Percentiles rank a stretch among this genome's conserved stretches.
phyloP scores from a whole-genome alignment of 2,888 invertebrate genomes.

The Platycnemis pennipes region DNA sequence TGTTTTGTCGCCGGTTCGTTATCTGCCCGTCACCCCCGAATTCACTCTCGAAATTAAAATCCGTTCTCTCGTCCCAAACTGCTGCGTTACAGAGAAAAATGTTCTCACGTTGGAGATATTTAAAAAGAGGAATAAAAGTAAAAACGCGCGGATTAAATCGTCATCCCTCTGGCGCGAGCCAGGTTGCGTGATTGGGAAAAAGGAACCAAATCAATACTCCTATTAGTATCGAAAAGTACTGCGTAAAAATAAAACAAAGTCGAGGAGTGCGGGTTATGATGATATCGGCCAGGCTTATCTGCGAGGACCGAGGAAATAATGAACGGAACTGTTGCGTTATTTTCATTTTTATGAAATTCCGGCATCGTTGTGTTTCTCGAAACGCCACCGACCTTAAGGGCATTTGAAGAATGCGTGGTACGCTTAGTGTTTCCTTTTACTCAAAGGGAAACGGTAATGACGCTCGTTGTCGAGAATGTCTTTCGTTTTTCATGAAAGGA shows the following conservation, averaged over 20 bases:
- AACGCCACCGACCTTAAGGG: not conserved
- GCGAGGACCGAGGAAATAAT: not conserved
- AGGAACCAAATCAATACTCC: not conserved
- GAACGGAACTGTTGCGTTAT: not conserved
- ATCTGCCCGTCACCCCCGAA: constrained; percentile 21
- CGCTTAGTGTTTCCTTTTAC: not conserved
- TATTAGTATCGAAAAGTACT: not conserved
- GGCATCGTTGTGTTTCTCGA: not conserved
- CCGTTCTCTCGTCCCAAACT: not conserved
- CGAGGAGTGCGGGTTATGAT: not conserved
- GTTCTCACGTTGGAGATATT: not conserved
- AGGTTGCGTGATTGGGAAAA: not conserved
- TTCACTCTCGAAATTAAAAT: constrained; percentile 28
- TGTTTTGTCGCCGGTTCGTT: constrained; percentile 11
- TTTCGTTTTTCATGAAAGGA: not conserved
- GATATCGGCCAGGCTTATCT: not conserved
- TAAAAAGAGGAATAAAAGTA: not conserved
- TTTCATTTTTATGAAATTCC: not conserved
- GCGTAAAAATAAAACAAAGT: not conserved
- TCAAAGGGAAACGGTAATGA: constrained; percentile 28
- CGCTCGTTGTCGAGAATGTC: not conserved
- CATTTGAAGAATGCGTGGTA: not conserved
- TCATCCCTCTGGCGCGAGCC: not conserved
- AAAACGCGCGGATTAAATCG: not conserved
- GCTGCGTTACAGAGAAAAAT: not conserved